Base-by-base conservation (phyloP, 2,888 invertebrate genomes). In the Drosophila kokeensis region DNA sequence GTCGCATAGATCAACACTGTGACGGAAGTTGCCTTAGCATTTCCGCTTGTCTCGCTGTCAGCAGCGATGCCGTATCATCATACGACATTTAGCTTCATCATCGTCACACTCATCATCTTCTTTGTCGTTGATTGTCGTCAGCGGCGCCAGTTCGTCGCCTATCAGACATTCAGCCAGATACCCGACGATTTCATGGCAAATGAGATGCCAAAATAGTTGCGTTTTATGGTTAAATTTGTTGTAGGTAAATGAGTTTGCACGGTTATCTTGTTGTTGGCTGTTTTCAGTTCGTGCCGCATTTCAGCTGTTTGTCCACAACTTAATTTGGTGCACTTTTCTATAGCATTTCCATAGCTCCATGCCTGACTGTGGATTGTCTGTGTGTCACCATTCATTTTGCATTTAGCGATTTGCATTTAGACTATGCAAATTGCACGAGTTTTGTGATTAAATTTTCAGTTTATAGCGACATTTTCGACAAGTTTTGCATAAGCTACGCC, bases 161-260 rank as follows among this genome's bases (percentile, higher is more conserved):
- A 78, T 71, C 83, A 69, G 50, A 45, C 63, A 55, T 50, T 54
- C 58, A 27, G 54, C 57, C 65, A 70, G 76, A 69, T 68, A 67
- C 63, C 68, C 62, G 61, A 79, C 83, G 64, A 72, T 82, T 82
- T 80, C 61, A 67, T 79, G 71, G 75, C 71, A 82, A 84, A 85
- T 77, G 85, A 79, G 79, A 77, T 81, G 83, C 87, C 84, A 85
- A 85, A 87, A 85, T 87, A 87, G 81, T 85, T 82, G 83, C 83
- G 72, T 85, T 85, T 84, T 84, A 80, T 79, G 81, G 63, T 72
- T 69, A 61, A 76, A 73, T 77, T 81, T 65, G 64, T 73, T 73
- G 73, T 73, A 77, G 85, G 74, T 87, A 87, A 85, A 81, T 83
- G 85, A 79, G 77, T 79, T 82, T 77, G 59, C 69, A 64, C 67